phyloP scores from a whole-genome alignment of 1,140 invertebrate species.

The Sitophilus oryzae region DNA sequence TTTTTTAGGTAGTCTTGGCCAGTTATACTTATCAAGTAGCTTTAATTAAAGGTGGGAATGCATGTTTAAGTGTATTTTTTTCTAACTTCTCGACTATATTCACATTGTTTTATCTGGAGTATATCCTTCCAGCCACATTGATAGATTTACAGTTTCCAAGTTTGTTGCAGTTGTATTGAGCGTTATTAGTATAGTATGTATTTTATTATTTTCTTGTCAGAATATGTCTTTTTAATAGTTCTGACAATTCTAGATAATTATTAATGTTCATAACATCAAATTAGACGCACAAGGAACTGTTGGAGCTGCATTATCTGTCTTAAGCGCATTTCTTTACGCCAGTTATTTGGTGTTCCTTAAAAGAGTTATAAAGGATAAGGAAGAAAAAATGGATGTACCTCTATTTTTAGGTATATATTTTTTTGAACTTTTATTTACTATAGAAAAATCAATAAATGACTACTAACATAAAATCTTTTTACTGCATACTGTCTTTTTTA shows the following conservation, averaged over 20 bases:
- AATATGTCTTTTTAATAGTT: background rate
- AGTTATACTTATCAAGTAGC: constrained; percentile 79
- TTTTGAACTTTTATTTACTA: constrained; percentile 4
- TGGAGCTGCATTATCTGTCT: constrained; percentile 68
- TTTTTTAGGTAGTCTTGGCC: constrained; percentile 70
- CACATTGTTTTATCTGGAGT: constrained; percentile 73
- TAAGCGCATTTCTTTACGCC: constrained; percentile 80
- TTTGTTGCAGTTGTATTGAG: constrained; percentile 70
- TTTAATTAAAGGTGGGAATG: constrained; percentile 66
- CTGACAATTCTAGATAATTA: constrained; percentile 53
- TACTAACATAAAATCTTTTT: too few species aligned
- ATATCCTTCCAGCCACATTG: constrained; percentile 69
- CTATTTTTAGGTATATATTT: constrained; percentile 74
- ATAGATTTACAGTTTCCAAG: constrained; percentile 79
- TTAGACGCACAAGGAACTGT: constrained; percentile 57
- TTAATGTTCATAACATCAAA: constrained; percentile 63
- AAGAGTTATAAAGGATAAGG: constrained; percentile 69
- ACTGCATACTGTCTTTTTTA: too few species aligned
- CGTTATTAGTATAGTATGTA: constrained; percentile 68
- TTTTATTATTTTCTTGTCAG: constrained; percentile 1
- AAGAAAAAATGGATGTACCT: constrained; percentile 83
- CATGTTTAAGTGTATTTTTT: constrained; percentile 68
- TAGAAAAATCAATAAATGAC: too few species aligned
- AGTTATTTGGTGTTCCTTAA: constrained; percentile 76
- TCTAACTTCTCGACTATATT: constrained; percentile 74